phyloP scores from a whole-genome alignment of 2,888 invertebrate species.

The Aspidapion aeneum region DNA sequence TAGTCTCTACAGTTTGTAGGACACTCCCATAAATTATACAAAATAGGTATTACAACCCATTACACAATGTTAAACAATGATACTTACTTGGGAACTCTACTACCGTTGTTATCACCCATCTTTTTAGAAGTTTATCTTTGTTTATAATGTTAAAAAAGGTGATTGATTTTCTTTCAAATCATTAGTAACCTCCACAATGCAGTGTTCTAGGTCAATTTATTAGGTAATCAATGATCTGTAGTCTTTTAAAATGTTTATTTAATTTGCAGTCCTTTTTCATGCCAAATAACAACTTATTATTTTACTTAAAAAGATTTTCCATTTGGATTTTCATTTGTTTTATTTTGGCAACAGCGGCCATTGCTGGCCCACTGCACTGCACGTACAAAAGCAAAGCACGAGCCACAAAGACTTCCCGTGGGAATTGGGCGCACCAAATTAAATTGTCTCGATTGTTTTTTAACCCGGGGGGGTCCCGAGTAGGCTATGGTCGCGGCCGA shows the following conservation, averaged over 20 bases:
- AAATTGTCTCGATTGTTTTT: neutral
- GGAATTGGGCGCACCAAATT: neutral
- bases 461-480: neutral
- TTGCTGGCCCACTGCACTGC: neutral
- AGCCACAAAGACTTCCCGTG: neutral
- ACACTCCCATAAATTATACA: neutral
- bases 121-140: neutral
- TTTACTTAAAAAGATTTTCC: neutral
- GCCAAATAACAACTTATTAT: neutral
- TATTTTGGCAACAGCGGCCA: slow-evolving; percentile 2
- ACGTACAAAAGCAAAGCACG: too few relatives aligned
- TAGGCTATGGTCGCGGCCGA: neutral
- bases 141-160: neutral
- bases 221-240: too few relatives aligned
- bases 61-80: neutral
- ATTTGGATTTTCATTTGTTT: neutral
- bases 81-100: slow-evolving; percentile 2
- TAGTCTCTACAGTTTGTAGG: too few relatives aligned
- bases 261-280: too few relatives aligned
- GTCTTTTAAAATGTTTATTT: too few relatives aligned
- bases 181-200: too few relatives aligned
- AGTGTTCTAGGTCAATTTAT: too few relatives aligned
- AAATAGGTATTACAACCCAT: neutral
- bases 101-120: neutral
- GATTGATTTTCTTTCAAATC: too few relatives aligned